Evolutionary conservation across 2,113 vertebrate species (phyloP).

Genomic region (Heterotilapia buettikoferi): DNA sequence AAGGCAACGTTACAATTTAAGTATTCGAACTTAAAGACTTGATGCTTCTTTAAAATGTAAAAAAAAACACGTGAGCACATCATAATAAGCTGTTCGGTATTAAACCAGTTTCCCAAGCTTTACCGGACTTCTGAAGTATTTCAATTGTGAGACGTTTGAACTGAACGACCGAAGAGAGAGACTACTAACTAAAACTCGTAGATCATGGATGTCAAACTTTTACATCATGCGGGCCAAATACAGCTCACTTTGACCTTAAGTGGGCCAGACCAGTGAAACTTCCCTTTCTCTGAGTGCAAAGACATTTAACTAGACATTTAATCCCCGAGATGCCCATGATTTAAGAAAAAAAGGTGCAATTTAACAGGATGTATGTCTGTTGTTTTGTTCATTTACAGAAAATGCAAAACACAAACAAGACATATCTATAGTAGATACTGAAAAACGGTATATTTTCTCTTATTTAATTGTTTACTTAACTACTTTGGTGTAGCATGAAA

Average conservation of each 20-base stretch:
- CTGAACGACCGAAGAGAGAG: neutral
- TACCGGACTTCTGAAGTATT: neutral
- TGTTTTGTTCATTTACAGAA: neutral
- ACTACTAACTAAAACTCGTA: neutral
- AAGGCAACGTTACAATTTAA: neutral
- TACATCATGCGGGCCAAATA: neutral
- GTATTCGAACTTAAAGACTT: neutral
- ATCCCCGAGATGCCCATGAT: neutral
- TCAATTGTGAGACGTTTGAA: neutral
- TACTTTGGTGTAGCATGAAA: neutral
- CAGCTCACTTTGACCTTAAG: neutral
- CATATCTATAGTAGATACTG: neutral
- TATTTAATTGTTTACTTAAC: neutral
- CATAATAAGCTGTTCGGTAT: neutral
- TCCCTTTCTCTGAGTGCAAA: neutral
- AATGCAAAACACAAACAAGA: neutral
- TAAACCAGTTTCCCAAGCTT: neutral
- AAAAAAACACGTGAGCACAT: neutral
- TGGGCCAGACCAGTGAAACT: neutral
- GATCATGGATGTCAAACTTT: neutral
- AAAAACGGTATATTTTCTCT: neutral
- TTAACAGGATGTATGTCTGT: neutral
- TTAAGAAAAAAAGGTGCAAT: neutral
- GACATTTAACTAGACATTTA: neutral
- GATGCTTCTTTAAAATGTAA: neutral